These are phyloP conservation scores for Monoplex corrugatus DNA, from an alignment of 2,888 invertebrate genomes.

Conservation along the genomic window DNA sequence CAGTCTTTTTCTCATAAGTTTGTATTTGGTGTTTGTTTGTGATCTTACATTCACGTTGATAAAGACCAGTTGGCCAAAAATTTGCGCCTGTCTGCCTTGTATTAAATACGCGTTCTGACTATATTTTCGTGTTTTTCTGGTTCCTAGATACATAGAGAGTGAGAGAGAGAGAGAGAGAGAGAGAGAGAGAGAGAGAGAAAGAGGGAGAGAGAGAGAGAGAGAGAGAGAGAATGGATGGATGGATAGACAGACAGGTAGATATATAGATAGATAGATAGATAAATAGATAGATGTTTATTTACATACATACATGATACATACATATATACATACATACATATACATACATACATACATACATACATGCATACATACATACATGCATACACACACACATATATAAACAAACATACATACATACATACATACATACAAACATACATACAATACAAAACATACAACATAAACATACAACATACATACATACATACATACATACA, in stretches of 20 bases:
- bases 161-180: constrained; percentile 19
- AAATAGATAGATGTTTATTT: too few species aligned
- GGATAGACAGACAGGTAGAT: background rate
- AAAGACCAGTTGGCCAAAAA: too few species aligned
- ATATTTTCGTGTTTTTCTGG: too few species aligned
- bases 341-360: background rate
- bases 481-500: too few species aligned
- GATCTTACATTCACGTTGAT: too few species aligned
- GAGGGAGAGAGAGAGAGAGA: background rate
- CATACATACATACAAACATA: background rate
- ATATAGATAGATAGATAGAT: background rate
- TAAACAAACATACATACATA: background rate
- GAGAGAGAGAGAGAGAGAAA: constrained; percentile 15
- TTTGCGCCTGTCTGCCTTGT: too few species aligned
- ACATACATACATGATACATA: too few species aligned
- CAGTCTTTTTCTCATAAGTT: too few species aligned
- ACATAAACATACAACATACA: too few species aligned
- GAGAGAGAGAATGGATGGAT: background rate
- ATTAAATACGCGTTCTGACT: too few species aligned
- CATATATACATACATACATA: background rate
- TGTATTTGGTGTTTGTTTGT: too few species aligned
- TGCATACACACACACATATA: background rate
- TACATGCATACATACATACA: background rate
- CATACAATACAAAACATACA: too few species aligned
- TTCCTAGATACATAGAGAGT: background rate